Percentiles rank a stretch among this genome's conserved stretches.
phyloP scores from a whole-genome alignment of 2,888 invertebrate genomes.

The Eilema griseolum region DNA sequence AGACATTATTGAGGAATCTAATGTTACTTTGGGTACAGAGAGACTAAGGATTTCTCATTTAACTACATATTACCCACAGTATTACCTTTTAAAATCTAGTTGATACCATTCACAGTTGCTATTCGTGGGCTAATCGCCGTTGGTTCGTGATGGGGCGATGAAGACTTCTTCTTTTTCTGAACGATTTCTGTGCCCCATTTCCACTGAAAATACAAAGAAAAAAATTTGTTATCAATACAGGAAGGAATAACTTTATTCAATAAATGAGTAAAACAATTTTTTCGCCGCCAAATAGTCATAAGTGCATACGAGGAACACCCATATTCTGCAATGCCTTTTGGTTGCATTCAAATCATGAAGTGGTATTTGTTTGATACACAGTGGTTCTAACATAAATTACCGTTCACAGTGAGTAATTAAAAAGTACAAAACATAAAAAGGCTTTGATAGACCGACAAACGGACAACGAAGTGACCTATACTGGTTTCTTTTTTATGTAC shows the following conservation, averaged over 20 bases:
- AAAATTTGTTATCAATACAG: neutral
- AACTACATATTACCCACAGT: too few species aligned
- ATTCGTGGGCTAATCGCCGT: constrained; percentile 39
- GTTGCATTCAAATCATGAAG: too few species aligned
- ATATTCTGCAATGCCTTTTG: too few species aligned
- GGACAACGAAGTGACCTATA: too few species aligned
- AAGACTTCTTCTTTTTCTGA: constrained; percentile 58
- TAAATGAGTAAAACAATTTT: too few species aligned
- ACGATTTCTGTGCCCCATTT: constrained; percentile 73
- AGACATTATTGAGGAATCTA: neutral
- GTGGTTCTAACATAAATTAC: neutral
- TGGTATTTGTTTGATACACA: neutral
- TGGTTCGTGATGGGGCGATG: constrained; percentile 65
- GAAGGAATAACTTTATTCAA: neutral
- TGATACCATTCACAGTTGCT: constrained; percentile 10
- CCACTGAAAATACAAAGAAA: constrained; percentile 65
- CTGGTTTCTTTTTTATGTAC: too few species aligned
- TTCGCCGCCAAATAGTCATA: too few species aligned
- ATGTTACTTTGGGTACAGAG: neutral
- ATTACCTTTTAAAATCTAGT: constrained; percentile 10
- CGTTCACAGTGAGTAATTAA: neutral
- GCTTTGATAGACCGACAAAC: too few species aligned
- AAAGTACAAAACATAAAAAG: neutral
- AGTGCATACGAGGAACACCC: too few species aligned
- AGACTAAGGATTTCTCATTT: neutral